These are phyloP conservation scores for Alviniconcha strummeri DNA, from an alignment of 2,888 invertebrate genomes.

Conservation along the genomic window DNA sequence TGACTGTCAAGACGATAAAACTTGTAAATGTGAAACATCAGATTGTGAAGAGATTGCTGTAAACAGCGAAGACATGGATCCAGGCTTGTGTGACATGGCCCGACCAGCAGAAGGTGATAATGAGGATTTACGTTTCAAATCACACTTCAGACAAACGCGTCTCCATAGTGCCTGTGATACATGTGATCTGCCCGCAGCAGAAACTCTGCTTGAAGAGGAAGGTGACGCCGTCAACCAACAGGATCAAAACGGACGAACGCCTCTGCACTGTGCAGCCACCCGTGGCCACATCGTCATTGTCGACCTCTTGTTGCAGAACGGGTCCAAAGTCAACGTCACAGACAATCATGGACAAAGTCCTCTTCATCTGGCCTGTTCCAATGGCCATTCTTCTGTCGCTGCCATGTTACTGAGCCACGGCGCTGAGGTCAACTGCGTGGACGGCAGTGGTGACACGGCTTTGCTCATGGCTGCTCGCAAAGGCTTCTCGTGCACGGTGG, in stretches of 20 bases:
- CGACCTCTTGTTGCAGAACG: not conserved
- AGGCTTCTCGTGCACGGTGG: not conserved
- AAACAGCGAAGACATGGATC: no score
- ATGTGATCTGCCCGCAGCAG: not conserved
- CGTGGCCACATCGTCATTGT: not conserved
- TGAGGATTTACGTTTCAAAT: not conserved
- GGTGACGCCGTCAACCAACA: not conserved
- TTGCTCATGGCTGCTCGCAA: not conserved
- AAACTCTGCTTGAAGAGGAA: not conserved
- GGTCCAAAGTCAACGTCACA: not conserved
- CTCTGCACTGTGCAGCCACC: not conserved
- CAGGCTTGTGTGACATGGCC: no score
- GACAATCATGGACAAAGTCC: not conserved
- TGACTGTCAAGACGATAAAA: not conserved
- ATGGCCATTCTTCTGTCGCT: not conserved
- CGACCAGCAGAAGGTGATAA: not conserved
- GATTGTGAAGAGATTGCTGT: no score
- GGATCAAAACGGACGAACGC: not conserved
- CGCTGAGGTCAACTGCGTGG: not conserved
- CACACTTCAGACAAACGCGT: not conserved
- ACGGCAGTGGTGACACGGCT: not conserved
- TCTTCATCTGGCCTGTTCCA: not conserved
- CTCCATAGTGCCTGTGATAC: not conserved
- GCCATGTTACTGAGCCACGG: not conserved
- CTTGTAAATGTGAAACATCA: no score